These are phyloP conservation scores for Solenodon paradoxus DNA, from an alignment of 2,113 vertebrate genomes.

Conservation along the genomic window DNA sequence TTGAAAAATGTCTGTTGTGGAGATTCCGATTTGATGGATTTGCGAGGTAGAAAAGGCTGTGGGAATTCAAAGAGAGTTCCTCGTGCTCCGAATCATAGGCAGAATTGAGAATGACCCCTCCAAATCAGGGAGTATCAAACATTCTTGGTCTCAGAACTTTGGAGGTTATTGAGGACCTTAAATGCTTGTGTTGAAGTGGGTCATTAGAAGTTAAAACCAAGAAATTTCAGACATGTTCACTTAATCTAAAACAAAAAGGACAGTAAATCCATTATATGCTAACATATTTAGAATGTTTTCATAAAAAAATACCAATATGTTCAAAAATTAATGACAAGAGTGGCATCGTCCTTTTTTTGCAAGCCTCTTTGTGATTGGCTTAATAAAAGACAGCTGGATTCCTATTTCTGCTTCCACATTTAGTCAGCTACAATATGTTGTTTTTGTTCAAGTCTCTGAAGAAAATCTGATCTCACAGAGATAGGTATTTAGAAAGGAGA, in stretches of 20 bases:
- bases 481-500: neutral
- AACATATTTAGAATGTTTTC: conserved; percentile 1
- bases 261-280: neutral
- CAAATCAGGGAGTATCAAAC: neutral
- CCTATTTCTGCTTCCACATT: neutral
- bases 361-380: neutral
- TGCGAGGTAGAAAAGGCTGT: neutral
- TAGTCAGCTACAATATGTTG: neutral
- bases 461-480: neutral
- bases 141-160: neutral
- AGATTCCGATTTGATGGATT: neutral
- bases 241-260: neutral
- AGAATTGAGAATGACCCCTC: neutral
- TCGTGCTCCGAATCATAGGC: neutral
- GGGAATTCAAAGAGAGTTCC: neutral
- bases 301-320: neutral
- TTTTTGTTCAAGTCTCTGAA: neutral
- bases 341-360: neutral
- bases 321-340: neutral
- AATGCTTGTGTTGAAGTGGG: neutral
- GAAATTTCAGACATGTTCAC: neutral
- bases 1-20: neutral
- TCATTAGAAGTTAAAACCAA: neutral
- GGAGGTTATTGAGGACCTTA: neutral
- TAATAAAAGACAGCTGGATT: neutral